Evolutionary conservation across 2,888 invertebrate genomes (phyloP).

Genomic region (Pantelozetes paolii): DNA sequence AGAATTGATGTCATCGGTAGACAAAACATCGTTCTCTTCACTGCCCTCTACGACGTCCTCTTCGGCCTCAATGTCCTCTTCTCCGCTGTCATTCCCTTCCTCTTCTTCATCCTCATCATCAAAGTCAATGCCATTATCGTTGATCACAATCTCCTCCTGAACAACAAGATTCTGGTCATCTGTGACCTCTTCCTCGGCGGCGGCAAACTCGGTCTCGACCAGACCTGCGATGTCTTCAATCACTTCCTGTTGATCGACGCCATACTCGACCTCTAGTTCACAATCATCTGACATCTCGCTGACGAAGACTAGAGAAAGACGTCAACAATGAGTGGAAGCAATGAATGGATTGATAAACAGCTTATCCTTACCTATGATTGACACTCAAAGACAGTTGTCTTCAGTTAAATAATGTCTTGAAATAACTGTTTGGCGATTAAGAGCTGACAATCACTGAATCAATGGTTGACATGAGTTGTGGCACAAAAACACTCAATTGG

Average conservation of each 20-base stretch:
- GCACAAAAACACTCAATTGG: background rate
- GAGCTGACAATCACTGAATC: too few relatives aligned
- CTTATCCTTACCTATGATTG: too few relatives aligned
- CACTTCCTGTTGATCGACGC: background rate
- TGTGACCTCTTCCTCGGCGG: constrained; percentile 8
- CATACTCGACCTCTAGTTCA: constrained; percentile 31
- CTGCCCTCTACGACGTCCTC: background rate
- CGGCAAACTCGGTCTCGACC: background rate
- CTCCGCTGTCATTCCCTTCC: background rate
- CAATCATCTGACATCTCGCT: constrained; percentile 30
- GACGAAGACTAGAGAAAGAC: background rate
- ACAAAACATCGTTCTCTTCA: background rate
- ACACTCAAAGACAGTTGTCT: background rate
- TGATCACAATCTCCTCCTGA: constrained; percentile 8
- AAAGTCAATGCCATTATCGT: background rate
- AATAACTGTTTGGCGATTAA: too few relatives aligned
- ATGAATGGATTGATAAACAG: too few relatives aligned
- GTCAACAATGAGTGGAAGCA: background rate
- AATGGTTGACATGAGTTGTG: too few relatives aligned
- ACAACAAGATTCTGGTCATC: constrained; percentile 10
- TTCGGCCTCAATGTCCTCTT: constrained; percentile 19
- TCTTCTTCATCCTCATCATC: constrained; percentile 23
- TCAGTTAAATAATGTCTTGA: too few relatives aligned
- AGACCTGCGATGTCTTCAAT: constrained; percentile 9
- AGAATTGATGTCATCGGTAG: background rate